Conservation (phyloP, 2,888 invertebrate genomes). For the Gymnocheta viridis region DNA sequence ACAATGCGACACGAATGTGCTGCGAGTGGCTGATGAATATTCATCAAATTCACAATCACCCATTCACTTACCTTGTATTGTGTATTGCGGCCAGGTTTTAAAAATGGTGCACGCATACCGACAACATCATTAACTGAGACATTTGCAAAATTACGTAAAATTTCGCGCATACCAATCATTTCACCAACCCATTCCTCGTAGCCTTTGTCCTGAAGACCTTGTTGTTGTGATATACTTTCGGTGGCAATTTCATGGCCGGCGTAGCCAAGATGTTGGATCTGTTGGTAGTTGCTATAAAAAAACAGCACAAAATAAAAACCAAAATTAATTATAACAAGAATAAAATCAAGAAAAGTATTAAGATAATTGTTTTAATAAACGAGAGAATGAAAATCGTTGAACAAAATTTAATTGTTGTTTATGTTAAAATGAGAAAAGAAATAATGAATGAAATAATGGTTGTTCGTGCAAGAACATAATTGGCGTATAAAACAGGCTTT, state of each 20-base stretch:
- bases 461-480: neutral
- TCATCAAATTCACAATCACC: constrained; percentile 6
- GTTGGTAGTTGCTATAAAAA: constrained; percentile 92
- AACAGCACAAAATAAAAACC: neutral
- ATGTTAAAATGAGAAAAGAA: neutral
- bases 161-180: constrained; percentile 96
- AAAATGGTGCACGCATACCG: constrained; percentile 93
- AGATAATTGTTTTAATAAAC: constrained; percentile 38
- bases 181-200: constrained; percentile 97
- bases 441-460: neutral
- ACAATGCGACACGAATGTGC: constrained; percentile 18
- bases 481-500: neutral
- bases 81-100: constrained; percentile 95
- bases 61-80: constrained; percentile 89
- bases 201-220: constrained; percentile 93
- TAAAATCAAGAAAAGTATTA: constrained; percentile 27
- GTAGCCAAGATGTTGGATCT: constrained; percentile 93
- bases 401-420: constrained; percentile 34
- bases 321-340: constrained; percentile 44
- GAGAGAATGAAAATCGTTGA: neutral
- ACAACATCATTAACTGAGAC: constrained; percentile 91
- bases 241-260: constrained; percentile 92
- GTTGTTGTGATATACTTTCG: constrained; percentile 87
- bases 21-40: constrained; percentile 9
- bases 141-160: constrained; percentile 91